A percentile compares a stretch with the other conserved stretches of the same genome.
Conservation (phyloP, 2,797 vertebrate species). For the Lemur catta region DNA sequence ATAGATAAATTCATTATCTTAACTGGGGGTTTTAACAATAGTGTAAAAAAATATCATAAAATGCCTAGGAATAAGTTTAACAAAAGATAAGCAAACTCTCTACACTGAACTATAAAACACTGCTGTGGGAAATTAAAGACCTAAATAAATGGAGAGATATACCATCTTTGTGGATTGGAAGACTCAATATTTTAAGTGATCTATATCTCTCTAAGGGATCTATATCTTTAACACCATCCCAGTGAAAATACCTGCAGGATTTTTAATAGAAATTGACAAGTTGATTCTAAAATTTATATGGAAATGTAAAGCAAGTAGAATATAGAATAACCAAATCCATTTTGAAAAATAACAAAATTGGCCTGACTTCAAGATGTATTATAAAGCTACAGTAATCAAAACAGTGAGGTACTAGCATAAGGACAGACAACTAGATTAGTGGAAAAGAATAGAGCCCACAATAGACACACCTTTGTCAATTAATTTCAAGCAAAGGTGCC, state of each 20-base stretch:
- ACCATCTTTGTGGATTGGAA: background rate
- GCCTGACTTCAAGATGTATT: background rate
- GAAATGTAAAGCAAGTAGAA: background rate
- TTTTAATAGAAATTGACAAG: background rate
- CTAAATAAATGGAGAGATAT: background rate
- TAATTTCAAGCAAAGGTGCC: background rate
- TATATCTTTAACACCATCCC: background rate
- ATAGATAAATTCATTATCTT: background rate
- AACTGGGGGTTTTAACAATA: background rate
- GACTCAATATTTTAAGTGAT: background rate
- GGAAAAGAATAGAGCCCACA: background rate
- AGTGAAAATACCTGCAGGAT: background rate
- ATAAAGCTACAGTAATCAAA: background rate
- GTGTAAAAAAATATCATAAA: background rate
- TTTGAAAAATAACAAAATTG: background rate
- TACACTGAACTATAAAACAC: background rate
- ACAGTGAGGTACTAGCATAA: background rate
- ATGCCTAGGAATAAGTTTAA: background rate
- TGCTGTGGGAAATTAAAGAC: background rate
- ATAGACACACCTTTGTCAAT: accelerated
- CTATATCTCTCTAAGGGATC: background rate
- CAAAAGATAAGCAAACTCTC: background rate
- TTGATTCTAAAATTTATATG: background rate
- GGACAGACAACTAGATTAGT: background rate
- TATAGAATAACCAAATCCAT: background rate